Conservation (phyloP, 2,888 invertebrate genomes). For the Tetheella fluctuosa region DNA sequence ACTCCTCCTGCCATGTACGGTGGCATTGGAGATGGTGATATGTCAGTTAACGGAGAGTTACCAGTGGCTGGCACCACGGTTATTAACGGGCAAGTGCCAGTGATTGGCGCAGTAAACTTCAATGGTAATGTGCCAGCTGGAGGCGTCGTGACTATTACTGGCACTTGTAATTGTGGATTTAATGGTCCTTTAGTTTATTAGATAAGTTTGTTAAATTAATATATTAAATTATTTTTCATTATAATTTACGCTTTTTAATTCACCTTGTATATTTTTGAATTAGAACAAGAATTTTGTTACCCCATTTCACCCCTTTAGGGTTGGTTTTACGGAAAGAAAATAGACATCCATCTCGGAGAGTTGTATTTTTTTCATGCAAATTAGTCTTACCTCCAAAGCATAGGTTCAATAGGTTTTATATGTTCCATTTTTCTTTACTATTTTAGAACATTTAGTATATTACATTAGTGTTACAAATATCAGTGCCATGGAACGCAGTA, state of each 20-base stretch:
- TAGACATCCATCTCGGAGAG: too few relatives aligned
- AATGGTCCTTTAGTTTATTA: constrained; percentile 11
- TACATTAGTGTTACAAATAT: too few relatives aligned
- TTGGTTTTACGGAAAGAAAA: too few relatives aligned
- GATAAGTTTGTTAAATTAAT: not conserved
- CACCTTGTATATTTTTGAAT: too few relatives aligned
- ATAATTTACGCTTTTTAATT: not conserved
- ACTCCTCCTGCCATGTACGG: not conserved
- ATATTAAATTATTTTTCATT: not conserved
- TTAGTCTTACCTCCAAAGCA: too few relatives aligned
- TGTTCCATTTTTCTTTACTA: too few relatives aligned
- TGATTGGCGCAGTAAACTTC: constrained; percentile 46
- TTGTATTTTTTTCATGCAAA: too few relatives aligned
- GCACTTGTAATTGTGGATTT: constrained; percentile 28
- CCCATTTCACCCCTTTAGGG: too few relatives aligned
- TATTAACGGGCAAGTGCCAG: constrained; percentile 49
- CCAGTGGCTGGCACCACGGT: constrained; percentile 40
- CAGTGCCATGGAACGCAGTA: too few relatives aligned
- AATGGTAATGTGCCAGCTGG: constrained; percentile 43
- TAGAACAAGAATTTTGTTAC: too few relatives aligned
- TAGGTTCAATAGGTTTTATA: too few relatives aligned
- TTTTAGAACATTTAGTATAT: too few relatives aligned
- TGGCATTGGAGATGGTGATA: constrained; percentile 8
- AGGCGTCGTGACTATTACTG: constrained; percentile 42
- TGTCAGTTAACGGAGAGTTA: constrained; percentile 34